Base-by-base conservation (phyloP, 2,888 invertebrate genomes). In the Lysandra coridon region DNA sequence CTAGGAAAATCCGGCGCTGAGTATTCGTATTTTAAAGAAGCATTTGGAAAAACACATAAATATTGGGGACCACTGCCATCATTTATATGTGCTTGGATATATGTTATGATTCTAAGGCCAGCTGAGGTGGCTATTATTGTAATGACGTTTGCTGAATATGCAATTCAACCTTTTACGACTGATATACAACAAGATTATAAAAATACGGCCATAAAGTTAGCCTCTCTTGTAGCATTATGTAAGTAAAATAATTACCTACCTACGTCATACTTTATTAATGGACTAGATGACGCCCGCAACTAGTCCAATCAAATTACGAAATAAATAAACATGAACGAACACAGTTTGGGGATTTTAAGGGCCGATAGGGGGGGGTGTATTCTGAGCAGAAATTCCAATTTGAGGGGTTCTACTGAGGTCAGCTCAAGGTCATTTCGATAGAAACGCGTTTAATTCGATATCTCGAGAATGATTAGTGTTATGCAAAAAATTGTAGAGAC, bases 1-100 rank as follows among this genome's bases (percentile, higher is more conserved):
- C 96, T 98, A 4, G 96, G 96, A 1, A 95, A 96, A 85, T 97
- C 97, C 1, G 98, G 98, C 2, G 97, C 97, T 1, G 97, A 98
- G 89, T 98, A 98, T 87, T 96, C 97, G 1, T 98, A 97, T 87
- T 96, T 97, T 85, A 95, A 96, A 87, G 97, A 97, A 87, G 96
- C 97, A 0, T 97, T 97, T 88, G 94, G 95, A 12, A 95, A 96
- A 4, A 89, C 95, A 74, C 97, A 97, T 85, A 95, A 90, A 83
- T 97, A 95, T 89, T 96, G 96, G 95, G 97, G 97, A 6, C 96
- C 96, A 17, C 86, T 97, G 40, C 97, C 97, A 0, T 96, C 97
- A 0, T 98, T 97, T 87, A 95, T 96, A 79, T 97, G 96, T 85
- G 96, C 97, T 5, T 98, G 97, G 97, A 96, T 97, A 49, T 97